Base-by-base conservation (phyloP, 2,888 invertebrate species). In the Augiades crinisus region DNA sequence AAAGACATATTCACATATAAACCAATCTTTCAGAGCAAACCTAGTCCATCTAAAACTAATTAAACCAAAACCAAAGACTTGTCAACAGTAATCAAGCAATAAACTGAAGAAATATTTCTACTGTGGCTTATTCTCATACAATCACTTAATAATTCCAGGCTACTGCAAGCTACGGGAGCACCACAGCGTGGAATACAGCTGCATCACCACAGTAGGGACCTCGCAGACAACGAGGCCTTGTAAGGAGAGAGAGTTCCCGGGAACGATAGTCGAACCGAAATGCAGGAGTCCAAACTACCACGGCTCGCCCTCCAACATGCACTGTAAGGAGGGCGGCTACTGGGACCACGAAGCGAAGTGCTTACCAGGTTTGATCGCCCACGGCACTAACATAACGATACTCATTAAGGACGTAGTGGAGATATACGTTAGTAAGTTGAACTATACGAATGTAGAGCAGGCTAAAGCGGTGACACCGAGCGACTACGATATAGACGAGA, bases 261-360 rank as follows among this genome's bases (percentile, higher is more conserved):
- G 75, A 2, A 77, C 75, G 3, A 22, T 57, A 0, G 75, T 78
- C 2, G 47, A 53, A 0, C 76, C 78, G 0, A 58, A 59, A 1
- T 83, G 81, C 62, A 64, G 63, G 31, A 53, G 46, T 0, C 77
- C 78, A 0, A 76, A 78, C 61, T 49, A 49, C 22, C 22, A 10
- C 22, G 57, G 57, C 0, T 55, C 60, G 0, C 61, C 75, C 0
- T 51, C 56, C 19, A 55, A 58, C 54, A 80, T 81, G 79, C 59
- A 53, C 7, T 82, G 82, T 60, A 58, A 67, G 17, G 68, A 72
- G 1, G 78, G 75, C 8, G 67, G 56, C 30, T 7, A 31, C 1
- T 83, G 80, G 79, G 67, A 74, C 59, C 60, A 72, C 55, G 53
- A 62, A 4, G 69, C 76, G 2, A 59, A 54, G 2, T 83, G 82